phyloP scores from a whole-genome alignment of 2,797 vertebrate genomes.

The Threskiornis aethiopicus region DNA sequence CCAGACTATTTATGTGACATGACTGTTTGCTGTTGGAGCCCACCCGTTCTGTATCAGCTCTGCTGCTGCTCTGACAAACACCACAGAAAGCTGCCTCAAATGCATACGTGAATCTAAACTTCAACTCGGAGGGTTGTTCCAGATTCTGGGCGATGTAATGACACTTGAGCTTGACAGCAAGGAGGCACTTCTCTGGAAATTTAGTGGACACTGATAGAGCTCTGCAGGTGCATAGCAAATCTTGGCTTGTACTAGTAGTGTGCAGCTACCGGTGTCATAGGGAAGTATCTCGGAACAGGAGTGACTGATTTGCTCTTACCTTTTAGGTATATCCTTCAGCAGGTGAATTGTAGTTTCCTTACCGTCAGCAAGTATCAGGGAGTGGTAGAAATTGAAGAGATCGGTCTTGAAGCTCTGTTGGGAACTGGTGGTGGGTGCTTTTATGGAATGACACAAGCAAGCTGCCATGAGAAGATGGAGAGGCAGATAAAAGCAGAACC shows the following conservation, averaged over 20 bases:
- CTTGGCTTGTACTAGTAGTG: background rate
- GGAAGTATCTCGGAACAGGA: background rate
- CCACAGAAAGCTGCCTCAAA: background rate
- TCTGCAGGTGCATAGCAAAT: background rate
- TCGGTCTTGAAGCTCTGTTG: slow-evolving; percentile 26
- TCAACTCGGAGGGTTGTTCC: background rate
- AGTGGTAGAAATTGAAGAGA: slow-evolving; percentile 76
- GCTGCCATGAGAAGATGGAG: background rate
- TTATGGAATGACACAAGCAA: slow-evolving; percentile 18
- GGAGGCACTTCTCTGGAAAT: background rate
- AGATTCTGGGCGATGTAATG: background rate
- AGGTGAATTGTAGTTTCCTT: slow-evolving; percentile 82
- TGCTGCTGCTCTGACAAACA: background rate
- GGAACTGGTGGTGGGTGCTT: background rate
- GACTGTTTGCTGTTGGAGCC: background rate
- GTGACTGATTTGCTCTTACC: slow-evolving; percentile 69
- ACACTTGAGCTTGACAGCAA: background rate
- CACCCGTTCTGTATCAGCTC: accelerated
- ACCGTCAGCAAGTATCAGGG: slow-evolving; percentile 81
- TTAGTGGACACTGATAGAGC: accelerated
- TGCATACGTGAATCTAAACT: accelerated
- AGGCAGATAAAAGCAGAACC: background rate
- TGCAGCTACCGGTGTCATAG: background rate
- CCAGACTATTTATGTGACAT: background rate
- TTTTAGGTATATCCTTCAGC: slow-evolving; percentile 83